phyloP scores from a whole-genome alignment of 2,888 invertebrate genomes.

The Taenaris catops region DNA sequence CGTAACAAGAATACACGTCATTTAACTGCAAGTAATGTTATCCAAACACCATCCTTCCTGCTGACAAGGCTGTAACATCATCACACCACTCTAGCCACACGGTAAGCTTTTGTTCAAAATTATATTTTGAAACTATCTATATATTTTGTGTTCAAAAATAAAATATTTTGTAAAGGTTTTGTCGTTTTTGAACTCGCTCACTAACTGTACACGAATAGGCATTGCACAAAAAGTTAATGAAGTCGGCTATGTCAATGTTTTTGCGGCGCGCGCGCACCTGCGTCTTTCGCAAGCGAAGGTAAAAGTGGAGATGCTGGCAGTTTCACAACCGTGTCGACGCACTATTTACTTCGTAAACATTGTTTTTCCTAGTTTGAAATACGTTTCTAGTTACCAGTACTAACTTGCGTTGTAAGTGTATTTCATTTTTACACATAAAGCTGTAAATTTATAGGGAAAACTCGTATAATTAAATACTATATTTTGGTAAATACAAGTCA shows the following conservation, averaged over 20 bases:
- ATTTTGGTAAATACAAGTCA: too few relatives aligned
- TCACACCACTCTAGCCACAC: conserved; percentile 64
- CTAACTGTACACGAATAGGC: conserved; percentile 33
- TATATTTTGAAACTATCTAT: too few relatives aligned
- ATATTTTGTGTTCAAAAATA: too few relatives aligned
- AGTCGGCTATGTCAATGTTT: conserved; percentile 68
- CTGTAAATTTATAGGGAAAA: too few relatives aligned
- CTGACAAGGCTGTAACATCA: conserved; percentile 46
- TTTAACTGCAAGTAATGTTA: too few relatives aligned
- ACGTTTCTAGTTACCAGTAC: too few relatives aligned
- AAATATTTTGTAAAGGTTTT: too few relatives aligned
- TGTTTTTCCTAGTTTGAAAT: not conserved
- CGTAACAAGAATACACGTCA: too few relatives aligned
- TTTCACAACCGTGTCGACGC: conserved; percentile 66
- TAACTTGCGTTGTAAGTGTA: too few relatives aligned
- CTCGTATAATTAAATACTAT: too few relatives aligned
- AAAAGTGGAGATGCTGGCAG: conserved; percentile 72
- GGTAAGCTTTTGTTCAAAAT: conserved; percentile 16
- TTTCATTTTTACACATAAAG: too few relatives aligned
- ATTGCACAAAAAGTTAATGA: conserved; percentile 75
- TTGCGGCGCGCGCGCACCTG: conserved; percentile 81
- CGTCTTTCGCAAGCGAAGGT: conserved; percentile 79
- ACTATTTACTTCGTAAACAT: conserved; percentile 43
- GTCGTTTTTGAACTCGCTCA: conserved; percentile 15
- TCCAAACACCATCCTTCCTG: conserved; percentile 87